phyloP scores from a whole-genome alignment of 2,888 invertebrate species.

The Incurvaria masculella region DNA sequence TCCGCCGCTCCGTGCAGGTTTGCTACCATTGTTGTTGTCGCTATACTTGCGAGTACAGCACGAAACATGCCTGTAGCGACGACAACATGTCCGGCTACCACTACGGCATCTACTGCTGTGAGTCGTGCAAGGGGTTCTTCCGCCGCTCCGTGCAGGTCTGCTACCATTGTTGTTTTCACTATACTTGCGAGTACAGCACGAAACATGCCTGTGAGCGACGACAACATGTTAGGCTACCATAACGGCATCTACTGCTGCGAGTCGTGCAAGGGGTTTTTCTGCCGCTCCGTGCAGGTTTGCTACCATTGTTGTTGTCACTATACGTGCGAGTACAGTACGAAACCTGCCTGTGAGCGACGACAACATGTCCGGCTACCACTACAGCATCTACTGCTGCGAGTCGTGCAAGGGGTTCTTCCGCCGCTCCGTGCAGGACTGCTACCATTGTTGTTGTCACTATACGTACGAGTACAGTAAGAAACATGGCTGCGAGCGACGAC shows the following conservation, averaged over 20 bases:
- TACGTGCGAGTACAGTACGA: too few relatives aligned
- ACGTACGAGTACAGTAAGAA: too few relatives aligned
- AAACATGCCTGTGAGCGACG: too few relatives aligned
- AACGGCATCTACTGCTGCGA: constrained; percentile 31
- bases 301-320: too few relatives aligned
- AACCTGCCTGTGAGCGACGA: constrained; percentile 32
- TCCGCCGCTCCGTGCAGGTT: constrained; percentile 27
- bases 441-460: too few relatives aligned
- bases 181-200: too few relatives aligned
- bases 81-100: constrained; percentile 26
- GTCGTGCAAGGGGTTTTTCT: constrained; percentile 35
- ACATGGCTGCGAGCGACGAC: too few relatives aligned
- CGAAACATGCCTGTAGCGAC: too few relatives aligned
- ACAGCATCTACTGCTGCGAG: constrained; percentile 30
- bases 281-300: constrained; percentile 24
- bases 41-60: too few relatives aligned
- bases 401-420: constrained; percentile 36
- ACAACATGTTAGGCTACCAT: constrained; percentile 25
- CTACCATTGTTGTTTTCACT: too few relatives aligned
- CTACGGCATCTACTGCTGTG: constrained; percentile 30
- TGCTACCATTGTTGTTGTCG: too few relatives aligned
- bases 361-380: constrained; percentile 25
- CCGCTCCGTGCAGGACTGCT: constrained; percentile 24
- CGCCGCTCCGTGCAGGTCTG: constrained; percentile 26
- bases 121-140: constrained; percentile 35